These are phyloP conservation scores for Pseudochaenichthys georgianus DNA, from an alignment of 2,797 vertebrate genomes.

Conservation along the genomic window DNA sequence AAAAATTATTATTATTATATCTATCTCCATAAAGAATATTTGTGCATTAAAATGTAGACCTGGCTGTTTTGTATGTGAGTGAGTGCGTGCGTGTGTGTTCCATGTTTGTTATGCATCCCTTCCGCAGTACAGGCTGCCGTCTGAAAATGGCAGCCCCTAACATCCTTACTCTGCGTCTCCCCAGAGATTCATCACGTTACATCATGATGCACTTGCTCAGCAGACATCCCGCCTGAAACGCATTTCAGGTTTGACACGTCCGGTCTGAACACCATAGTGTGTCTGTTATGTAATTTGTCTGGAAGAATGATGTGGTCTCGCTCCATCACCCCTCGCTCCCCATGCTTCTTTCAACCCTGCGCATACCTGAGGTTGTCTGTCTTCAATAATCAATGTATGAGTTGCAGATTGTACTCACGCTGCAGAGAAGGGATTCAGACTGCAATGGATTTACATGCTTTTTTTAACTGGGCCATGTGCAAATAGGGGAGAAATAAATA, in stretches of 20 bases:
- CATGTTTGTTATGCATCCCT: constrained; percentile 5
- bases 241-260: constrained; percentile 68
- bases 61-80: neutral
- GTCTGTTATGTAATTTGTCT: constrained; percentile 73
- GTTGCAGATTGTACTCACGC: constrained; percentile 39
- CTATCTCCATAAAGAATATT: neutral
- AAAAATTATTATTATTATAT: neutral
- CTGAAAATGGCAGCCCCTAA: constrained; percentile 45
- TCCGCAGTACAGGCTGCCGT: constrained; percentile 36
- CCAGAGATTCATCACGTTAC: constrained; percentile 72
- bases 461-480: constrained; percentile 60
- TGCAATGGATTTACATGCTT: constrained; percentile 54
- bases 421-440: constrained; percentile 34
- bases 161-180: constrained; percentile 48
- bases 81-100: neutral
- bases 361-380: constrained; percentile 70
- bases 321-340: too few species aligned
- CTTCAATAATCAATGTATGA: constrained; percentile 62
- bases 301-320: constrained; percentile 51
- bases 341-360: constrained; percentile 21
- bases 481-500: constrained; percentile 53
- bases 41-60: neutral
- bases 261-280: constrained; percentile 59
- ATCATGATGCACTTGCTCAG: constrained; percentile 76
- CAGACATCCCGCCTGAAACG: constrained; percentile 70